Conservation (phyloP, 2,888 invertebrate genomes). For the Pachymerium ferrugineum region DNA sequence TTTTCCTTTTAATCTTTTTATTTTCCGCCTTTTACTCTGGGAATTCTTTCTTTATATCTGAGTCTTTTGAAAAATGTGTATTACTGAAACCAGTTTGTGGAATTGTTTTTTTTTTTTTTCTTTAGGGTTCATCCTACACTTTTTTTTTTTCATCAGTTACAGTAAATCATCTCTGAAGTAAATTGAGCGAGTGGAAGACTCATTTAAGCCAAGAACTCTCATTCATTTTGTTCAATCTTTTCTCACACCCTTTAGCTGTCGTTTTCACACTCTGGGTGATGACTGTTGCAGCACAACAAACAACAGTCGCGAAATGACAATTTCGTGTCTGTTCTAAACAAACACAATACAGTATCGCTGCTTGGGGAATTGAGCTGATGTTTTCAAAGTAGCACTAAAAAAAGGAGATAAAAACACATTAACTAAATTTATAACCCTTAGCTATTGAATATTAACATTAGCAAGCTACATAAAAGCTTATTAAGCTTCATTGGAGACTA, state of each 20-base stretch:
- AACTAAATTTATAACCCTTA: no score
- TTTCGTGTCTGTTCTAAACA: neutral
- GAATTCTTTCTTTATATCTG: no score
- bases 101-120: neutral
- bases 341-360: neutral
- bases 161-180: conserved; percentile 8
- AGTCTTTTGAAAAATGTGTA: no score
- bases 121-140: neutral
- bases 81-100: no score
- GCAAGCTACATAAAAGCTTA: no score
- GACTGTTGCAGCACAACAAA: conserved; percentile 2
- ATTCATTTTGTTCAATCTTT: conserved; percentile 22
- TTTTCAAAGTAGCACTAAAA: no score
- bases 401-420: no score
- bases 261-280: neutral
- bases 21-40: no score
- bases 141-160: neutral
- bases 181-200: conserved; percentile 15
- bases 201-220: conserved; percentile 22
- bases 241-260: conserved; percentile 16
- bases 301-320: conserved; percentile 16
- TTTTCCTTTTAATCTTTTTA: no score
- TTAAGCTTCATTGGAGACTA: no score
- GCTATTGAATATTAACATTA: no score
- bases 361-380: no score